Conservation (phyloP, 2,113 vertebrate species). For the Cyanoramphus novaezelandiae region DNA sequence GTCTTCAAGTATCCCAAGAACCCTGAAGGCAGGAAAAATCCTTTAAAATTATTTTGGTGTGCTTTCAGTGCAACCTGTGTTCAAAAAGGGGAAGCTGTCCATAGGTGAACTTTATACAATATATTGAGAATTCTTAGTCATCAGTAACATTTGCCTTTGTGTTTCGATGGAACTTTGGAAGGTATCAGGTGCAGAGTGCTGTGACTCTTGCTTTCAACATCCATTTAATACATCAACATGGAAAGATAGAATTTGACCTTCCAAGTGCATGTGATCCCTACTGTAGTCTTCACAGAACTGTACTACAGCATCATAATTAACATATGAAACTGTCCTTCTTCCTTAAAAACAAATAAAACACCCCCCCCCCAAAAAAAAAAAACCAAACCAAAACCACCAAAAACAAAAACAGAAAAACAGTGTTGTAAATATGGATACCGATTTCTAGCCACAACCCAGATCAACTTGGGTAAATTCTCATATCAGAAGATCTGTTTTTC, state of each 20-base stretch:
- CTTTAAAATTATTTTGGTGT: background rate
- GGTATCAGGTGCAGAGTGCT: background rate
- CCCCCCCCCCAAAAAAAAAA: background rate
- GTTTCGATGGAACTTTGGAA: background rate
- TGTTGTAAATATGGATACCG: fast-evolving
- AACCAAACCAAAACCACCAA: background rate
- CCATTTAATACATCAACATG: background rate
- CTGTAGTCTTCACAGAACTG: background rate
- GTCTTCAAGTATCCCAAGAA: background rate
- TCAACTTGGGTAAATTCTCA: background rate
- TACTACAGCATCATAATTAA: background rate
- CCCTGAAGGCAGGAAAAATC: background rate
- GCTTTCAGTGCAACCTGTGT: background rate
- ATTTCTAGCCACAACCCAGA: background rate
- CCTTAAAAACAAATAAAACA: background rate
- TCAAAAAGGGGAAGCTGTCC: background rate
- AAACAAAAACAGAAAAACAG: background rate
- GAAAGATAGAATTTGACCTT: background rate
- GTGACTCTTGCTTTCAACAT: background rate
- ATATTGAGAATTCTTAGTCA: background rate
- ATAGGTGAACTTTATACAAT: background rate
- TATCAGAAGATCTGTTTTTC: background rate
- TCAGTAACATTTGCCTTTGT: background rate
- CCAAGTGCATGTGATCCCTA: fast-evolving
- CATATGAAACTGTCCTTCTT: background rate